These are phyloP conservation scores for Argyra leucocephala DNA, from an alignment of 2,888 invertebrate genomes.

Conservation along the genomic window DNA sequence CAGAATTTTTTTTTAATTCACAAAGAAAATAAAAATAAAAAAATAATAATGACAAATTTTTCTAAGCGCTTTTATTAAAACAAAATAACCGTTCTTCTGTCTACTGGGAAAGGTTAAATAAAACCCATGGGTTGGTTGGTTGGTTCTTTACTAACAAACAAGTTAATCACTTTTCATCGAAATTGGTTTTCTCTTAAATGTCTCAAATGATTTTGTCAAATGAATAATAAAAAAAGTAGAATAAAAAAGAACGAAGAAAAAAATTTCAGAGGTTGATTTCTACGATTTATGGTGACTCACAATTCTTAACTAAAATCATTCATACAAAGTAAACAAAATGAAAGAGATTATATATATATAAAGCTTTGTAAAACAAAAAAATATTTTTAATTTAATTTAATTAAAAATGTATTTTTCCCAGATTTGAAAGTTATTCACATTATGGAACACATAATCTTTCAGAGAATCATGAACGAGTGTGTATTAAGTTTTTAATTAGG, in stretches of 20 bases:
- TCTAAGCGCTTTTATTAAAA: not conserved
- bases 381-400: too few species aligned
- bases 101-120: not conserved
- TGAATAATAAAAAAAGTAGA: not conserved
- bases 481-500: too few species aligned
- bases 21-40: not conserved
- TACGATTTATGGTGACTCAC: too few species aligned
- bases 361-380: too few species aligned
- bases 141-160: not conserved
- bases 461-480: too few species aligned
- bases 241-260: not conserved
- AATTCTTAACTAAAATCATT: too few species aligned
- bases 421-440: too few species aligned
- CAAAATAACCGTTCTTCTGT: not conserved
- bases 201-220: conserved; percentile 6
- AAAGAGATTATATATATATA: too few species aligned
- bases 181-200: conserved; percentile 8
- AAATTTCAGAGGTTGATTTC: too few species aligned
- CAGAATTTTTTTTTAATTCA: not conserved
- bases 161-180: conserved; percentile 8
- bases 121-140: not conserved
- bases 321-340: too few species aligned
- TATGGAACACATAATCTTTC: too few species aligned
- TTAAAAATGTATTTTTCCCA: too few species aligned
- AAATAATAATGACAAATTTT: not conserved